phyloP scores from a whole-genome alignment of 2,888 invertebrate genomes.

The Portevinia maculata region DNA sequence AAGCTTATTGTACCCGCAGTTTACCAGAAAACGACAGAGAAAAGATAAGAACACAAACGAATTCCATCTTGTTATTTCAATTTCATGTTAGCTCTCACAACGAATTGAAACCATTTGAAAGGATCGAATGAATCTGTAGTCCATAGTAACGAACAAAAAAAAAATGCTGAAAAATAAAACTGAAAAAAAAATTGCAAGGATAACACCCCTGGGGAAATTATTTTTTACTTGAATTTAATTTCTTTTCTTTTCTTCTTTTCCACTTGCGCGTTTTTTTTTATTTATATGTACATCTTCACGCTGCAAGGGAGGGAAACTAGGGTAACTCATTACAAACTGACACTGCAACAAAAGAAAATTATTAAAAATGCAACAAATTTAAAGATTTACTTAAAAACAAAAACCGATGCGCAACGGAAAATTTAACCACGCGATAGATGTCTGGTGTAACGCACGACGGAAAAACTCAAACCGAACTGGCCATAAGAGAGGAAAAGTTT shows the following conservation, averaged over 20 bases:
- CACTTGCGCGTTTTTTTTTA: conserved; percentile 45
- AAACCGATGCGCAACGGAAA: conserved; percentile 74
- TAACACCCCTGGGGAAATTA: conserved; percentile 54
- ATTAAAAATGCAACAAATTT: conserved; percentile 9
- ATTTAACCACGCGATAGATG: conserved; percentile 63
- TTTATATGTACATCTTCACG: conserved; percentile 12
- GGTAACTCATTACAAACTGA: conserved; percentile 18
- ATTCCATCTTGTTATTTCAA: conserved; percentile 51
- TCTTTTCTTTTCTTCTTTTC: conserved; percentile 7
- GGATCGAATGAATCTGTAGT: conserved; percentile 38
- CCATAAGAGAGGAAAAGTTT: conserved; percentile 47
- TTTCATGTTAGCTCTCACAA: conserved; percentile 38
- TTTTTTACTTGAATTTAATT: conserved; percentile 43
- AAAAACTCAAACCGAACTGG: conserved; percentile 72
- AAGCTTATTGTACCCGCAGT: conserved; percentile 2
- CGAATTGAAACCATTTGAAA: conserved; percentile 44
- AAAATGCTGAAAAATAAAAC: conserved; percentile 9
- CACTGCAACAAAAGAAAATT: conserved; percentile 39
- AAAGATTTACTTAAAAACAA: conserved; percentile 63
- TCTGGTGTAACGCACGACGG: conserved; percentile 70
- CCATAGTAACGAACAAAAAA: conserved; percentile 2
- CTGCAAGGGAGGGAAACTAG: not conserved
- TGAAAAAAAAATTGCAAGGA: conserved; percentile 46
- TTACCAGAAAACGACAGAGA: not conserved
- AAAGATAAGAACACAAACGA: conserved; percentile 18